phyloP scores from a whole-genome alignment of 2,888 invertebrate genomes.

The Pegoplata infirma region DNA sequence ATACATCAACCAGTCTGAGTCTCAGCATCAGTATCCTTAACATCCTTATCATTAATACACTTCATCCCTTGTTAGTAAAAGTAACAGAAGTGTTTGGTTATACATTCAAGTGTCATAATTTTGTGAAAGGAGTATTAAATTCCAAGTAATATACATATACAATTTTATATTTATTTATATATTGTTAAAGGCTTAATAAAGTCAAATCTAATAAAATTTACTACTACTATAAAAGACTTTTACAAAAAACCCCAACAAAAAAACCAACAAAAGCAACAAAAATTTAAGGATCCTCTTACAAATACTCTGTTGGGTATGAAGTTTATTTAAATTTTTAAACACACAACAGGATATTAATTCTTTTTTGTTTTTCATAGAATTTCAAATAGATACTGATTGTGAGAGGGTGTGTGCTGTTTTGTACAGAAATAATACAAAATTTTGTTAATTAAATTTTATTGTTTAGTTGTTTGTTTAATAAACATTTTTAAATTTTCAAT shows the following conservation, averaged over 20 bases:
- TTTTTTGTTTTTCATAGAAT: slow-evolving; percentile 3
- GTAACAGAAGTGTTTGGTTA: not conserved
- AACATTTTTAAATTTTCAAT: too few relatives aligned
- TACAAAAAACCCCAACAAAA: not conserved
- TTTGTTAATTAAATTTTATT: slow-evolving; percentile 51
- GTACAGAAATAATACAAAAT: slow-evolving; percentile 2
- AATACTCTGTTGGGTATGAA: slow-evolving; percentile 5
- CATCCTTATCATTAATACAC: not conserved
- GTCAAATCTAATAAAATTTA: slow-evolving; percentile 46
- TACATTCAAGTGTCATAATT: slow-evolving; percentile 31
- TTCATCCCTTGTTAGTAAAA: not conserved
- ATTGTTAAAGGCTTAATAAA: slow-evolving; percentile 49
- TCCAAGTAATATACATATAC: not conserved
- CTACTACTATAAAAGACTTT: slow-evolving; percentile 1
- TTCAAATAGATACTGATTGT: not conserved
- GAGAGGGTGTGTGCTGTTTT: slow-evolving; percentile 11
- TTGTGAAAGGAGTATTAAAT: not conserved
- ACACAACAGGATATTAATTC: slow-evolving; percentile 42
- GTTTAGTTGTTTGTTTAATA: slow-evolving; percentile 14
- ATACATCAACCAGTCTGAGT: not conserved
- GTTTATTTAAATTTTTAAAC: slow-evolving; percentile 42
- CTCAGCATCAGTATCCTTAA: not conserved
- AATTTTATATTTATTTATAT: not conserved
- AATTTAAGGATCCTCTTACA: slow-evolving; percentile 3
- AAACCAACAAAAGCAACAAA: not conserved